Evolutionary conservation across 2,888 invertebrate species (phyloP), one percentile per base, ranked within the genome.

Genomic region (Diloba caeruleocephala): DNA sequence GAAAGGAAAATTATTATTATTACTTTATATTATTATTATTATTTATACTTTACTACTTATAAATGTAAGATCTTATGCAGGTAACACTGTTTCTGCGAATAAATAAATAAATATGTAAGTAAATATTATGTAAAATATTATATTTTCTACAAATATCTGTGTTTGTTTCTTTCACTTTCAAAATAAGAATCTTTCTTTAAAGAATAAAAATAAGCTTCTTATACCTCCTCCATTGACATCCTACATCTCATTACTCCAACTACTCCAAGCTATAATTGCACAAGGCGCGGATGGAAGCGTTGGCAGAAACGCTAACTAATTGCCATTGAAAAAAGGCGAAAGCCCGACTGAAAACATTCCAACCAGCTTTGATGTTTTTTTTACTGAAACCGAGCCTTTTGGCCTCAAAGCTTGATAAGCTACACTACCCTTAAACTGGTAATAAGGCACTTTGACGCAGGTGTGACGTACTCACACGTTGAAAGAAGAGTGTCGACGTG

Each of bases 321-420:
- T 94, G 94, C 94, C 93, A 94, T 94, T 94, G 88, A 93, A 92
- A 92, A 94, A 94, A 94, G 94, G 94, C 91, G 94, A 93, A 92
- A 93, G 76, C 85, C 90, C 89, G 86, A 82, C 89, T 89, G 88
- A 89, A 90, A 92, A 92, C 91, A 89, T 90, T 84, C 83, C 83
- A 75, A 71, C 78, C 72, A 75, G 81, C 90, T 92, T 93, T 93
- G 92, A 92, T 86, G 88, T 91, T 87, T 87, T 89, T 88, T 87
- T 82, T 39, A 59, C 72, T 78, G 78, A 84, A 86, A 83, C 79
- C 70, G 71, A 69, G 72, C 81, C 53, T 69, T 81, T 88, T 87
- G 78, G 84, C 79, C 76, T 82, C 81, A 80, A 83, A 86, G 83
- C 82, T 85, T 92, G 92, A 91, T 92, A 92, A 92, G 92, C 92